These are phyloP conservation scores for Actenoides hombroni DNA, from an alignment of 2,113 vertebrate species.

Conservation along the genomic window DNA sequence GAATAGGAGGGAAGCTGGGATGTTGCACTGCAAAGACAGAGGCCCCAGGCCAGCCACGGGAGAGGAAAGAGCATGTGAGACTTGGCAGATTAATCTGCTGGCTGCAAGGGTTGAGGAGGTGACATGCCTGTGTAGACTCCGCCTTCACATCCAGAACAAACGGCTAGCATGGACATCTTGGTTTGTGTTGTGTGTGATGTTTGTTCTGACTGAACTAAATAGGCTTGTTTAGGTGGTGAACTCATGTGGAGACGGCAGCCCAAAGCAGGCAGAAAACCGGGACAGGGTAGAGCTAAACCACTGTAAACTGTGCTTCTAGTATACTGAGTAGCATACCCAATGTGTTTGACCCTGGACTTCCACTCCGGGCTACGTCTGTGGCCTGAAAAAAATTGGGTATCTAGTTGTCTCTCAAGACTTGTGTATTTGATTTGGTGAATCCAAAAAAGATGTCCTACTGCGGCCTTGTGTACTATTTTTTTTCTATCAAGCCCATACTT, in stretches of 20 bases:
- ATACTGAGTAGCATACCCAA: not conserved
- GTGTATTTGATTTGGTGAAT: not conserved
- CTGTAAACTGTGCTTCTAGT: not conserved
- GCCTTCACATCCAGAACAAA: not conserved
- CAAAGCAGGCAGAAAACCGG: not conserved
- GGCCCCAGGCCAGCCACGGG: not conserved
- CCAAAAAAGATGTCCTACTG: not conserved
- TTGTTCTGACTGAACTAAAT: not conserved
- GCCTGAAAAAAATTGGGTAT: not conserved
- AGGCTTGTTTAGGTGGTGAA: not conserved
- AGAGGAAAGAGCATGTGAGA: not conserved
- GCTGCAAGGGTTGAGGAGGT: not conserved
- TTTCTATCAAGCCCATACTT: not conserved
- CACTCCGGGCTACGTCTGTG: not conserved
- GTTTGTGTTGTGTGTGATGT: fast-evolving
- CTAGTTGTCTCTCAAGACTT: not conserved
- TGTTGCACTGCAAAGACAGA: not conserved
- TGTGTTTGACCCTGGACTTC: not conserved
- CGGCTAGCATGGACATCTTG: not conserved
- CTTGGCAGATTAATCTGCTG: not conserved
- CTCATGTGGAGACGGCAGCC: not conserved
- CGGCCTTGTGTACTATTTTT: not conserved
- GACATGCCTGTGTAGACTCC: not conserved
- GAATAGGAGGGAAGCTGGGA: not conserved
- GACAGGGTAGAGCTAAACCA: not conserved